These are phyloP conservation scores for Limosa lapponica DNA, from an alignment of 2,797 vertebrate genomes.

Conservation along the genomic window DNA sequence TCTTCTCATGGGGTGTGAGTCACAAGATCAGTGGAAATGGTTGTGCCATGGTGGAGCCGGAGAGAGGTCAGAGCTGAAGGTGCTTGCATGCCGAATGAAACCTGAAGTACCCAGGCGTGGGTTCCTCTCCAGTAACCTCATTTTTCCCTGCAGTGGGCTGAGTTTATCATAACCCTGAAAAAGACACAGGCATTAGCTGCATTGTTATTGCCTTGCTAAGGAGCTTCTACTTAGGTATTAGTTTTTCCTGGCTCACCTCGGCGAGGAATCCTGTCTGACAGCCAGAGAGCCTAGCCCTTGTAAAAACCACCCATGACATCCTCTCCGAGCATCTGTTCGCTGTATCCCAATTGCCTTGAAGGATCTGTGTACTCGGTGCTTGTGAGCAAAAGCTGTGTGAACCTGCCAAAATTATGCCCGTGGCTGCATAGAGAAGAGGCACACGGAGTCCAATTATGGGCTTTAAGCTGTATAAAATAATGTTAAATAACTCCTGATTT, in stretches of 20 bases:
- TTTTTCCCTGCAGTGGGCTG: background rate
- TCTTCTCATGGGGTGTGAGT: rapidly evolving
- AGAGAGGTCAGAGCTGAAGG: background rate
- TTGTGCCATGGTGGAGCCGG: background rate
- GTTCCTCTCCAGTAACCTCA: background rate
- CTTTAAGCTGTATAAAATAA: constrained; percentile 53
- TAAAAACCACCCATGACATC: background rate
- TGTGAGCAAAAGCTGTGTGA: constrained; percentile 29
- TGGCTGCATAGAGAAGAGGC: constrained; percentile 13
- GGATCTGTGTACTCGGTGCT: background rate
- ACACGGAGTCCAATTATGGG: constrained; percentile 43
- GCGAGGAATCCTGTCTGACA: constrained; percentile 31
- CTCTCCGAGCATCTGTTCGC: constrained; percentile 10
- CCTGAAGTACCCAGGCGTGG: background rate
- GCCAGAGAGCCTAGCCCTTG: background rate
- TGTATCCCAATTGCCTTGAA: constrained; percentile 2
- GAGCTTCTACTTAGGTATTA: constrained; percentile 29
- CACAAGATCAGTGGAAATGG: background rate
- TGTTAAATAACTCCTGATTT: constrained; percentile 52
- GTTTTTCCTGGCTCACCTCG: constrained; percentile 28
- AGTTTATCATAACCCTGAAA: background rate
- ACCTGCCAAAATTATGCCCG: constrained; percentile 46
- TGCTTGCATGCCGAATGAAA: background rate
- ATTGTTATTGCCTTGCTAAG: background rate
- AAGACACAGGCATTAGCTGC: background rate